phyloP scores from a whole-genome alignment of 2,113 vertebrate species.

The Tychaedon coryphoeus region DNA sequence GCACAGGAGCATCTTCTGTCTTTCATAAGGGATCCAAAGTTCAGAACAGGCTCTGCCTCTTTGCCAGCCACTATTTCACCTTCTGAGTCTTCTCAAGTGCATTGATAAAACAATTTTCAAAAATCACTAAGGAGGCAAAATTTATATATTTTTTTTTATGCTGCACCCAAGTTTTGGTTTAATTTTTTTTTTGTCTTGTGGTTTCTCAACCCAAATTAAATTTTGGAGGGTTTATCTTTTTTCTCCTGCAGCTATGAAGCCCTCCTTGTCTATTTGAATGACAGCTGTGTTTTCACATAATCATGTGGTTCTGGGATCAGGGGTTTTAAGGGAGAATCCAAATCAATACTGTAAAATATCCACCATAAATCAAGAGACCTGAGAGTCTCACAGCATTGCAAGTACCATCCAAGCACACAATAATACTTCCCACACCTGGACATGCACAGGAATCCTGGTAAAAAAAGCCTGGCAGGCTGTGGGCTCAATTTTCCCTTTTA shows the following conservation, averaged over 20 bases:
- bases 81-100: neutral
- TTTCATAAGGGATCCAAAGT: accelerated
- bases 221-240: neutral
- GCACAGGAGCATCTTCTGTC: accelerated
- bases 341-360: neutral
- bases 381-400: neutral
- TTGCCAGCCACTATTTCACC: neutral
- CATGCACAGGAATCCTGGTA: neutral
- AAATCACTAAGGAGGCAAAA: neutral
- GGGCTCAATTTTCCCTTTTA: neutral
- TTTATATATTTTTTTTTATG: neutral
- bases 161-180: neutral
- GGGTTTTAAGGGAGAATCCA: neutral
- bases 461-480: neutral
- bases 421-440: neutral
- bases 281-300: neutral
- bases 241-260: neutral
- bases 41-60: neutral
- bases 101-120: neutral
- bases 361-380: neutral
- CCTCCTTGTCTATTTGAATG: neutral
- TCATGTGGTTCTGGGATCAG: neutral
- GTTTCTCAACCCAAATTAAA: neutral
- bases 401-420: accelerated
- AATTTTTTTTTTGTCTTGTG: neutral